Evolutionary conservation across 2,113 vertebrate genomes (phyloP).

Genomic region (Tapirus terrestris): DNA sequence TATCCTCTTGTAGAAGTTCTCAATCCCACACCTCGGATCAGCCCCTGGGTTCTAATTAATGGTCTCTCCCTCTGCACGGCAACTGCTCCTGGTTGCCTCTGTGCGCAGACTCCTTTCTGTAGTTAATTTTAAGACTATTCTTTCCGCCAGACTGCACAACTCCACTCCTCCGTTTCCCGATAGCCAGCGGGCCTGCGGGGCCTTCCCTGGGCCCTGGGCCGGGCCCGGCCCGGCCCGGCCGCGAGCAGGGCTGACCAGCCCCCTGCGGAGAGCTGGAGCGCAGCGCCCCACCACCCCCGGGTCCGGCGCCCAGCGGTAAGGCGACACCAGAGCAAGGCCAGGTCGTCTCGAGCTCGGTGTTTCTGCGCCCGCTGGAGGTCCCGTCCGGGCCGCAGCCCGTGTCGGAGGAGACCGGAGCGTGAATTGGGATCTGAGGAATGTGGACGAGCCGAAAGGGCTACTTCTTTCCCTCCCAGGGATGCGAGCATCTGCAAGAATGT

Average conservation of each 20-base stretch:
- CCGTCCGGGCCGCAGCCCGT: rapidly evolving
- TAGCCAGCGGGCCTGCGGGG: background rate
- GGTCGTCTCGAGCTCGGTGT: background rate
- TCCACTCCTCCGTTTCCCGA: background rate
- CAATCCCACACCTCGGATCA: background rate
- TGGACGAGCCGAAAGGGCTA: rapidly evolving
- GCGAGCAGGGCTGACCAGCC: rapidly evolving
- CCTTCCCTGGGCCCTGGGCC: rapidly evolving
- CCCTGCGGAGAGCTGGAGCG: background rate
- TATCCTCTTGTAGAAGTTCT: background rate
- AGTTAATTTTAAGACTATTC: background rate
- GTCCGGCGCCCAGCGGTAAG: background rate
- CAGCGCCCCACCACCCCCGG: background rate
- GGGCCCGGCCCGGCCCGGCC: no score
- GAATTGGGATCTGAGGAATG: background rate
- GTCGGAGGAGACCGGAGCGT: background rate
- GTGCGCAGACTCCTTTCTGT: background rate
- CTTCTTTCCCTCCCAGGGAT: no score
- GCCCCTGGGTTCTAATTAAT: background rate
- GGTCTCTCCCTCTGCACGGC: background rate
- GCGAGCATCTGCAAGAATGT: rapidly evolving
- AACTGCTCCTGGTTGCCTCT: background rate
- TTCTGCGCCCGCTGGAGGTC: background rate
- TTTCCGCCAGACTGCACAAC: background rate
- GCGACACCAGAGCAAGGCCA: background rate